Conservation (phyloP, 2,113 vertebrate species). For the Sceloporus tristichus region DNA sequence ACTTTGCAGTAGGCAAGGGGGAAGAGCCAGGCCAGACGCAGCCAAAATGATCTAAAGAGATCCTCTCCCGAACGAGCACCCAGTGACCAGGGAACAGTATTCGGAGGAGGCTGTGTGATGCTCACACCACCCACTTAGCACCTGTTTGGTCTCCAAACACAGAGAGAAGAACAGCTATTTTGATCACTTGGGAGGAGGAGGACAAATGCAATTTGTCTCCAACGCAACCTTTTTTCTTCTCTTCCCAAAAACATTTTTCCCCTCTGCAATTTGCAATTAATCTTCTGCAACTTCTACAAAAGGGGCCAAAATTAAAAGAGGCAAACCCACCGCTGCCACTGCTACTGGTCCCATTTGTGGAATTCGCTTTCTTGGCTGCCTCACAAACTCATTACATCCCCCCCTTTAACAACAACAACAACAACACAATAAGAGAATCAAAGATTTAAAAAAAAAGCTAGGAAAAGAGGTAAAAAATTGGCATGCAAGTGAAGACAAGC, state of each 20-base stretch:
- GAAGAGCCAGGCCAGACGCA: too few species aligned
- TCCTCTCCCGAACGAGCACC: not conserved
- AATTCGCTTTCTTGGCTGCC: not conserved
- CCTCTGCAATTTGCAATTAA: not conserved
- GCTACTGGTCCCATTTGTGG: not conserved
- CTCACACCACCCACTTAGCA: fast-evolving
- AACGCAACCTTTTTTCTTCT: not conserved
- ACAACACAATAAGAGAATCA: too few species aligned
- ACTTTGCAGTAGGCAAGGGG: not conserved
- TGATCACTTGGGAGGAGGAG: not conserved
- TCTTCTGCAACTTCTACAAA: not conserved
- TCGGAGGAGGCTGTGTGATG: not conserved
- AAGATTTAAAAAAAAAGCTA: too few species aligned
- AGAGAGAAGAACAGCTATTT: not conserved
- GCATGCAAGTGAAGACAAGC: too few species aligned
- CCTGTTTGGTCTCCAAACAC: not conserved
- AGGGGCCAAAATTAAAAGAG: not conserved
- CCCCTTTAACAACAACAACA: not conserved
- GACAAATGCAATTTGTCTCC: not conserved
- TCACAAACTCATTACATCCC: not conserved
- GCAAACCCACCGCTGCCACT: too few species aligned
- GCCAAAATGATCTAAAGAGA: not conserved
- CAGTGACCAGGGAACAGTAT: not conserved
- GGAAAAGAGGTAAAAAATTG: too few species aligned
- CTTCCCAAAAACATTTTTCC: not conserved